Evolutionary conservation across 2,113 vertebrate species (phyloP), one percentile per base, ranked within the genome.

Genomic region (Xenus cinereus): DNA sequence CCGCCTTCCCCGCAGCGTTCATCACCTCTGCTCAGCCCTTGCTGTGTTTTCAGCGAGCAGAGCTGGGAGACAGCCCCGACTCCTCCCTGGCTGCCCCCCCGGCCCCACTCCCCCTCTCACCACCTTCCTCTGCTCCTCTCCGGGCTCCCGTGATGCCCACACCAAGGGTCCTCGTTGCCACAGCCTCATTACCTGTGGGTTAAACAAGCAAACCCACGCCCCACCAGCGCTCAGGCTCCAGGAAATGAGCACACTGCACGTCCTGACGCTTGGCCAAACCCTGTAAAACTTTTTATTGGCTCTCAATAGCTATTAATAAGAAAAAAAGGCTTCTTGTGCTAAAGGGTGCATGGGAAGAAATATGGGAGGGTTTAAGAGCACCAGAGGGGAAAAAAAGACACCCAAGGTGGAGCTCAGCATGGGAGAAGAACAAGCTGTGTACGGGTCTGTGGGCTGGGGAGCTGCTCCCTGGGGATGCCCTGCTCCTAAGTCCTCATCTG

Each of bases 1-100:
- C 46, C 1, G 5, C 54, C 21, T 37, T 33, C 35, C 32, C n/a
- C 24, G 59, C 48, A 14, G 41, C 4, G 3, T 19, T 41, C 46
- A 30, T 3, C 50, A 54, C 1, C 48, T 77, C 48, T 43, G 54
- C 21, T 45, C 51, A 51, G 72, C 26, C 53, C 43, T 33, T 7
- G 43, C 30, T 48, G 69, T 0, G 6, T 69, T 57, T 35, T 0
- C 14, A 75, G 13, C 0, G 1, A 78, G 46, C 23, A 0, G 0
- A 63, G 48, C 41, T 7, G 51, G 53, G 28, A 32, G 20, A 60
- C 64, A 71, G 33, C 24, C 23, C 27, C 32, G 6, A 46, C 2
- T 17, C 33, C 12, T 51, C 28, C 50, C 20, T 28, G 59, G 8
- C 7, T 15, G 7, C 14, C n/a, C 12, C 35, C 24, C 9, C 10